Evolutionary conservation across 2,113 vertebrate species (phyloP), one percentile per base, ranked within the genome.

Genomic region (Paramisgurnus dabryanus): DNA sequence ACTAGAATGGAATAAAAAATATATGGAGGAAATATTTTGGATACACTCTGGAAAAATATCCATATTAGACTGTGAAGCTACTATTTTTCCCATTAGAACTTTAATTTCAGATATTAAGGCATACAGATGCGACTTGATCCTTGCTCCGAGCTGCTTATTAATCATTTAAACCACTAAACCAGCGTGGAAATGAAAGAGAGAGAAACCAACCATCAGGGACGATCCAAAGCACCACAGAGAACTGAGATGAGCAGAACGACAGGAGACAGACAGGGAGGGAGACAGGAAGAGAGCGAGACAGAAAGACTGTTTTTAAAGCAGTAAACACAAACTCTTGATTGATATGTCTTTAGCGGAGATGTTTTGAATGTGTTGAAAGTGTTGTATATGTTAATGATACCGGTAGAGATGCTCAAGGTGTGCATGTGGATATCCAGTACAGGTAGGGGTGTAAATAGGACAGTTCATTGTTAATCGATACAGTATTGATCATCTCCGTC

Each of bases 81-180:
- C 64, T 43, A 41, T 43, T 61, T 78, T 47, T 55, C 80, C 55
- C 68, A 80, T 67, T 80, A 34, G 40, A 78, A 66, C 69, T 84
- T 67, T 71, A 57, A 83, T 78, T 76, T 81, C 65, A 90, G 76
- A 82, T 58, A 86, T 86, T 63, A 80, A 61, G 66, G 60, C 61
- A 78, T 80, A 78, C 76, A 80, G 84, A 80, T 67, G 78, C 13
- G 49, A 69, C 79, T 81, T 86, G 66, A 81, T 85, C 79, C 70
- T 67, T 74, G 41, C 78, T 84, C 67, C 72, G 73, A 47, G 72
- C 79, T 15, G 64, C 60, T 76, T 71, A 80, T 88, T 87, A 87
- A 87, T 89, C 85, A 83, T 78, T 86, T 70, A 86, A 69, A 88
- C 90, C 76, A 72, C 83, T 68, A 81, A 77, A 83, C 78, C 39